These are phyloP conservation scores for Gallinago jamesoni DNA, from an alignment of 2,113 vertebrate species.

Conservation along the genomic window DNA sequence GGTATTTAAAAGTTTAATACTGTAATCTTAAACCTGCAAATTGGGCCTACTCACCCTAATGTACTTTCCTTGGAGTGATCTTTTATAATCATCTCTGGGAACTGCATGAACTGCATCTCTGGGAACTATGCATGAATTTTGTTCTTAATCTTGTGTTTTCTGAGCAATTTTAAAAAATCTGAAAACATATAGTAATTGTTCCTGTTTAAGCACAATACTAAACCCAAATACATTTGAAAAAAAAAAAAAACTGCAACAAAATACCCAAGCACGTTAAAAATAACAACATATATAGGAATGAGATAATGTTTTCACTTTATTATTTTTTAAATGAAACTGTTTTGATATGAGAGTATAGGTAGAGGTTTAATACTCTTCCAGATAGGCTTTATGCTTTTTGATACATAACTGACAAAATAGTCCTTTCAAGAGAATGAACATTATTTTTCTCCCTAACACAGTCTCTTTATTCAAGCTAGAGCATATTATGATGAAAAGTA, in stretches of 20 bases:
- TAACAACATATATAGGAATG: not conserved
- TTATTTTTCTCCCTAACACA: not conserved
- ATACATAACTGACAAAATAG: not conserved
- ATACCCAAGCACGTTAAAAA: not conserved
- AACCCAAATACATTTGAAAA: not conserved
- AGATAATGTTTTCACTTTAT: not conserved
- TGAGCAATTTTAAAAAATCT: not conserved
- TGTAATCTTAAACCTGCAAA: not conserved
- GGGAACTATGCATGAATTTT: not conserved
- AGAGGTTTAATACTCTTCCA: conserved; percentile 16
- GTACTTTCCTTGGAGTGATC: not conserved
- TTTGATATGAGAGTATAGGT: not conserved
- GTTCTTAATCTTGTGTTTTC: not conserved
- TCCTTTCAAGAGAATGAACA: not conserved
- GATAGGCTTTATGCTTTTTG: conserved; percentile 15
- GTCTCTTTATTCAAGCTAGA: not conserved
- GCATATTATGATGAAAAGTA: not conserved
- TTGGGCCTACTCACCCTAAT: not conserved
- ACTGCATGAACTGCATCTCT: not conserved
- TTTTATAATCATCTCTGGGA: not conserved
- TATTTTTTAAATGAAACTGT: not conserved
- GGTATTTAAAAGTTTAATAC: conserved; percentile 16
- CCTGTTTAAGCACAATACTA: not conserved
- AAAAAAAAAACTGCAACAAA: not conserved
- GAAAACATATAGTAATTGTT: not conserved